Percentiles rank a stretch among this genome's conserved stretches.
Conservation (phyloP, 2,797 vertebrate species). For the Sebastes trivittatus region DNA sequence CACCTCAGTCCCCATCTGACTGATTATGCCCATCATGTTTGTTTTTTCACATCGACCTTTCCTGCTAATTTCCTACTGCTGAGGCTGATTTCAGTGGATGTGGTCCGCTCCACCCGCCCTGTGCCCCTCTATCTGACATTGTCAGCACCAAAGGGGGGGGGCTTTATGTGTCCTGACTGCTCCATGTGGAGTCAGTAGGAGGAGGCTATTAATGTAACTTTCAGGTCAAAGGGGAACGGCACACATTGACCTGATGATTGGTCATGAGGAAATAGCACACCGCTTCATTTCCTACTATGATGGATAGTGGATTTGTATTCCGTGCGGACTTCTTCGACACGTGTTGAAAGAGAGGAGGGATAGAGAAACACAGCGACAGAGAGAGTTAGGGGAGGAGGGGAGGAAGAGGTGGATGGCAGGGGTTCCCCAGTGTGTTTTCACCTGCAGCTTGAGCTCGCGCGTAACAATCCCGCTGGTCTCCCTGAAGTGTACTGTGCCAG, state of each 20-base stretch:
- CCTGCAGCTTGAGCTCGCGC: conserved; percentile 29
- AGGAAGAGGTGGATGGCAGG: neutral
- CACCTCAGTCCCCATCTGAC: conserved; percentile 41
- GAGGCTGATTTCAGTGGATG: conserved; percentile 16
- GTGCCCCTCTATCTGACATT: conserved; percentile 41
- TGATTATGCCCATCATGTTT: conserved; percentile 14
- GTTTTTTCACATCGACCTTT: conserved; percentile 58
- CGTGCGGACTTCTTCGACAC: neutral
- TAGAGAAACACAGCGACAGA: neutral
- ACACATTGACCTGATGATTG: conserved; percentile 37
- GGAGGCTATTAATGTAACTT: conserved; percentile 38
- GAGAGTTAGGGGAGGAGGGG: neutral
- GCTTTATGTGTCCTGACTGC: conserved; percentile 42
- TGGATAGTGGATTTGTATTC: conserved; percentile 24
- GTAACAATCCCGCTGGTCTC: conserved; percentile 19
- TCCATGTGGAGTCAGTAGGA: conserved; percentile 35
- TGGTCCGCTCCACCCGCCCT: neutral
- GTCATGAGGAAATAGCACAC: conserved; percentile 31
- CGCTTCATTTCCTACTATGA: conserved; percentile 24
- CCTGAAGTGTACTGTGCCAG: conserved; percentile 29
- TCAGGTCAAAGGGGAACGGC: conserved; percentile 25
- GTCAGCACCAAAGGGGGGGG: conserved; percentile 7
- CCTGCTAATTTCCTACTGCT: conserved; percentile 31
- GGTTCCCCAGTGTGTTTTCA: conserved; percentile 31
- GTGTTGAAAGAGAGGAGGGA: conserved; percentile 1